Base-by-base conservation (phyloP, 2,113 vertebrate genomes). In the Macroglossus sobrinus region DNA sequence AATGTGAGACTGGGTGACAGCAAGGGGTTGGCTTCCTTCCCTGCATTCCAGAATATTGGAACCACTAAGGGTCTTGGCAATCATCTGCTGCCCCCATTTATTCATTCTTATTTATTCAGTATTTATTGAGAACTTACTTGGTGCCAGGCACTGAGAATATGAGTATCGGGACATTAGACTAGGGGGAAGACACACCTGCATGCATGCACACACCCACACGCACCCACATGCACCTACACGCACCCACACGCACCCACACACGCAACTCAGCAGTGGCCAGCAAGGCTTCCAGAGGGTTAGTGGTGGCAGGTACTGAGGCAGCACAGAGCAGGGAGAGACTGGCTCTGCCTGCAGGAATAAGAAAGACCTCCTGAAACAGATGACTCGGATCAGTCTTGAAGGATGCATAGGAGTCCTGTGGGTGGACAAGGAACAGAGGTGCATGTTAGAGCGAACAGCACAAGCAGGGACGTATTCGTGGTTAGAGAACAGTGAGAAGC, bases 101-200 rank as follows among this genome's bases (percentile, higher is more conserved):
- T 74, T 90, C 94, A 45, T 81, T 90, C 80, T 68, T 92, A 30
- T 14, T 81, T 64, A 92, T 66, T 89, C n/a, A 81, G 35, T n/a
- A 45, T 93, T 84, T 85, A 68, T 43, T 76, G 75, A 90, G 84
- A 38, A 38, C 28, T 66, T 85, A 30, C 59, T 72, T 33, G 22
- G 53, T 81, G 35, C 61, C 84, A 61, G 92, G 79, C 22, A 43
- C 47, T 55, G 21, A 63, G 57, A 55, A 7, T 26, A 4, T 72
- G 33, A 55, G 61, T 79, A 40, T 85, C 59, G 82, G 79, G 30
- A 50, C 74, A 80, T 71, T 43, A 72, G 64, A 19, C 76, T 79
- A 71, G 43, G 63, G 57, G 50, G 26, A 81, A 88, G 0, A 66
- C 28, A 47, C 18, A 69, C 24, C 1, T 35, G 5, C 45, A 3